Evolutionary conservation across 2,888 invertebrate genomes (phyloP).

Genomic region (Brachypterus glaber): DNA sequence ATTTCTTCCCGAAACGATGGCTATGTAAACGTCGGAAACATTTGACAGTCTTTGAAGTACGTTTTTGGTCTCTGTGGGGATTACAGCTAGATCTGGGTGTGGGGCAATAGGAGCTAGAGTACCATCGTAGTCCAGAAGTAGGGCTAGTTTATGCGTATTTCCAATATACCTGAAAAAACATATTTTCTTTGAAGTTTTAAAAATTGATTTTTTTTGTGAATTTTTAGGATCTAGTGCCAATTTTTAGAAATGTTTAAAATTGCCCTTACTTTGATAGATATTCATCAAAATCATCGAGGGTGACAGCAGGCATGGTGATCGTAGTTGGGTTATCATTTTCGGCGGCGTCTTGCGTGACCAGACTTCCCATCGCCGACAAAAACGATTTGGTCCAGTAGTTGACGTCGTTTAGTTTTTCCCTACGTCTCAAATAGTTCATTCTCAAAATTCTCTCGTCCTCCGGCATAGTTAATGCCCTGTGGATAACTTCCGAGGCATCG

Average conservation of each 20-base stretch:
- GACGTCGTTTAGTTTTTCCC: conserved; percentile 76
- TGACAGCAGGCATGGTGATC: conserved; percentile 81
- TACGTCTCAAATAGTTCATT: conserved; percentile 73
- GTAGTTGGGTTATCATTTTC: conserved; percentile 74
- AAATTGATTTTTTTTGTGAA: too few species aligned
- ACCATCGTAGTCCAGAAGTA: conserved; percentile 80
- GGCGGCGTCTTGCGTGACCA: conserved; percentile 57
- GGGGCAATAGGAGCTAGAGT: conserved; percentile 83
- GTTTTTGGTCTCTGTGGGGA: conserved; percentile 76
- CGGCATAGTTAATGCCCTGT: conserved; percentile 83
- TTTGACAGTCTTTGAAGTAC: conserved; percentile 74
- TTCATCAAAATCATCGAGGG: conserved; percentile 83
- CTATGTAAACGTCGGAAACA: conserved; percentile 78
- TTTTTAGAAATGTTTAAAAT: not conserved
- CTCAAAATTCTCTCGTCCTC: conserved; percentile 77
- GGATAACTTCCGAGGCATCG: conserved; percentile 77
- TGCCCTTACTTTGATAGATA: conserved; percentile 69
- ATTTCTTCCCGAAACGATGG: conserved; percentile 77
- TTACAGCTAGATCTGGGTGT: conserved; percentile 79
- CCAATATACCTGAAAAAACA: conserved; percentile 71
- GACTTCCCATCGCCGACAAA: conserved; percentile 76
- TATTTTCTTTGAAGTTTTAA: too few species aligned
- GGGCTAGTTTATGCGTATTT: conserved; percentile 72
- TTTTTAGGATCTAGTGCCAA: conserved; percentile 1
- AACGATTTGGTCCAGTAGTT: conserved; percentile 85